Evolutionary conservation across 2,888 invertebrate species (phyloP).

Genomic region (Apomyelois bistriatella): DNA sequence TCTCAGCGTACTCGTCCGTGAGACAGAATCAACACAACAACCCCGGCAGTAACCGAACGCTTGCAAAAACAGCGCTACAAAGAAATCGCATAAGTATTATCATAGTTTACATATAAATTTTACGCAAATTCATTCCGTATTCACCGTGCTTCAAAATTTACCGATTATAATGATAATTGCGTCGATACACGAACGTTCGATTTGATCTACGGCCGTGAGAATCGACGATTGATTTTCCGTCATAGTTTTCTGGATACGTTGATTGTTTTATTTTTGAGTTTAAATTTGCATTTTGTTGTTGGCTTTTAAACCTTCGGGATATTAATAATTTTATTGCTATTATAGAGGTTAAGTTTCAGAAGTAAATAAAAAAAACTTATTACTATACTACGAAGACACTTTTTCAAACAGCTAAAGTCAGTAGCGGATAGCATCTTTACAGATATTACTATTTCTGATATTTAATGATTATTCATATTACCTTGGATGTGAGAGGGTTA

Average conservation of each 20-base stretch:
- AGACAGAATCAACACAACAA: constrained; percentile 59
- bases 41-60: constrained; percentile 44
- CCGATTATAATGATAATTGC: constrained; percentile 76
- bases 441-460: too few relatives aligned
- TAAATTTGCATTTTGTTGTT: constrained; percentile 46
- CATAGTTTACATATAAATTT: constrained; percentile 80
- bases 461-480: too few relatives aligned
- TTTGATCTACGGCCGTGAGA: constrained; percentile 77
- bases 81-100: constrained; percentile 64
- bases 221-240: constrained; percentile 70
- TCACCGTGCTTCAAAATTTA: constrained; percentile 65
- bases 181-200: constrained; percentile 68
- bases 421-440: too few relatives aligned
- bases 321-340: too few relatives aligned
- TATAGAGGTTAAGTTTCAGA: too few relatives aligned
- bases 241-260: constrained; percentile 52
- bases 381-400: too few relatives aligned
- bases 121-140: constrained; percentile 76
- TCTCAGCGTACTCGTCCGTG: constrained; percentile 76
- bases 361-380: too few relatives aligned
- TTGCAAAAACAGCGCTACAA: constrained; percentile 58
- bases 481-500: too few relatives aligned
- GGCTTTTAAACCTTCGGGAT: too few relatives aligned
- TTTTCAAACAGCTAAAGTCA: too few relatives aligned
- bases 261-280: constrained; percentile 46